Evolutionary conservation across 2,888 invertebrate species (phyloP), one percentile per base, ranked within the genome.

Genomic region (Drosophila mulleri): DNA sequence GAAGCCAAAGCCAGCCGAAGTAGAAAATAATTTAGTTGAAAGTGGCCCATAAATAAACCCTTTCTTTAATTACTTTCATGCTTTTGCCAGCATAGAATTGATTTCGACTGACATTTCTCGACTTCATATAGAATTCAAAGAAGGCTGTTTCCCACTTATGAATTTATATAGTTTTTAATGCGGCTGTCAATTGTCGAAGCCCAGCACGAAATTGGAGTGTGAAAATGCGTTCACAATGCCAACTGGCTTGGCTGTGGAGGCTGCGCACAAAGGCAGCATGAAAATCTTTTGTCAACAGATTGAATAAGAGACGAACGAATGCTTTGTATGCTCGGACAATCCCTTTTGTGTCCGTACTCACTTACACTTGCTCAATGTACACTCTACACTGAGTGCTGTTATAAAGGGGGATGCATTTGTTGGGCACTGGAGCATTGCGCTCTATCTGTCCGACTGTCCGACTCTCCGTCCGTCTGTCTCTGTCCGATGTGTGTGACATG

Each of bases 191-290:
- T 72, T 83, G 84, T 80, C 47, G 45, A 9, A 45, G 37, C 72
- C 45, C 45, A 41, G 47, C 69, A 57, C 42, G 75, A 90, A 86
- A 86, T 86, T 90, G 83, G 85, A 86, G 89, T 90, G 90, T 88
- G 87, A 90, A 90, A 86, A 86, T 90, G 90, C 74, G 73, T 52
- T 57, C 64, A 89, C 87, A 85, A 85, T 89, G 64, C 56, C 56
- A 32, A 48, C 52, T 63, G 47, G 54, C 37, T 47, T 47, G 65
- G 45, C 50, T 53, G 53, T 53, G 14, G 63, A 57, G 62, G 37
- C 44, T 64, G 63, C 70, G 71, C 69, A 86, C 84, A 88, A 88
- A 72, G 72, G 75, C 65, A 66, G 73, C 53, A 58, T 70, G 67
- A 59, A 67, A 79, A 67, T 81, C 84, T 86, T 86, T 86, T 88